Evolutionary conservation across 1,140 invertebrate genomes (phyloP), one percentile per base, ranked within the genome.

Genomic region (Sycobia sp.): DNA sequence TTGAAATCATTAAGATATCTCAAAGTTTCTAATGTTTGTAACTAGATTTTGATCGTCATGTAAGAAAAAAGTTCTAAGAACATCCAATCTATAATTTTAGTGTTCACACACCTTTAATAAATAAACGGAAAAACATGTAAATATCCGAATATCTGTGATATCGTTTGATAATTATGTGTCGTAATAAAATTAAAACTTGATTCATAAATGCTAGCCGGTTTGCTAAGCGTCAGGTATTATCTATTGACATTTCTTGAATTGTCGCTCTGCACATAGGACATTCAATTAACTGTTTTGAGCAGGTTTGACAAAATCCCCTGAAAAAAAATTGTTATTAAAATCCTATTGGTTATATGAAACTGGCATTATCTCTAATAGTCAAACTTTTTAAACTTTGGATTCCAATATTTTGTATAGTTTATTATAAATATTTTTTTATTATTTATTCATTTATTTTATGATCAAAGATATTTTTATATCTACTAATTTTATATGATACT

Each of bases 221-320:
- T 46, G 63, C 70, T 71, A 47, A 64, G 57, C 74, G 78, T 82
- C 79, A 82, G 71, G 74, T 79, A 65, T 76, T 76, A 70, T 82
- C 79, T 20, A 69, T 51, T 2, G 64, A 71, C 55, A 77, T 71
- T 75, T 85, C 83, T 65, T 75, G 69, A 36, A 81, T 81, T 58
- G 75, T 74, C 59, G 88, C 86, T 68, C 94, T 86, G 78, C 94
- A 96, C 84, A 96, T 89, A n/a, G 94, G 94, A 81, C 94, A 96
- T 61, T 89, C 88, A 62, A 88, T 86, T 60, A 96, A 73, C 74
- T 91, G 89, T 47, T 87, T 82, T 9, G 90, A 88, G 85, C 94
- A 96, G 4, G 85, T 82, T 53, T 85, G 84, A 81, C 94, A 96
- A 80, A 96, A 95, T 41, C 93, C 93, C 68, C 92, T 94, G 82